Conservation (phyloP, 2,888 invertebrate species). For the Antitype chi region DNA sequence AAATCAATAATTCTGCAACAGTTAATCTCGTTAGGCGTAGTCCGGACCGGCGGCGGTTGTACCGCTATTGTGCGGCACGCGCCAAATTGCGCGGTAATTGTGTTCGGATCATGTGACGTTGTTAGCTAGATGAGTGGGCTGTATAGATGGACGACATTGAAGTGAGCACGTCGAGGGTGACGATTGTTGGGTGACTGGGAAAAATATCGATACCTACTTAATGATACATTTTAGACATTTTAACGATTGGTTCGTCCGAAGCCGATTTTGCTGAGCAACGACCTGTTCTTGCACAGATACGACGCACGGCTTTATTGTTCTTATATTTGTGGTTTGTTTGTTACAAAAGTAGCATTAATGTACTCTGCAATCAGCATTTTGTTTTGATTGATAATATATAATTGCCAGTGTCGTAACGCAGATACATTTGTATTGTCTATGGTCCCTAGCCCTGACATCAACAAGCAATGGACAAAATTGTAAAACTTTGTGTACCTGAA, state of each 20-base stretch:
- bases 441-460: no score
- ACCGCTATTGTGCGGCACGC: constrained; percentile 75
- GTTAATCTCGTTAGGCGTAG: constrained; percentile 68
- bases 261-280: neutral
- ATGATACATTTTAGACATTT: neutral
- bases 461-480: no score
- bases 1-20: constrained; percentile 64
- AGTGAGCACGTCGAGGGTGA: neutral
- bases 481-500: no score
- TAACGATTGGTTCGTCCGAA: no score
- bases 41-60: constrained; percentile 32
- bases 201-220: neutral
- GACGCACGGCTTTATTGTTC: neutral
- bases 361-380: no score
- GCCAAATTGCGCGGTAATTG: constrained; percentile 82
- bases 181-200: neutral
- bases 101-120: constrained; percentile 77
- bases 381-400: no score
- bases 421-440: no score
- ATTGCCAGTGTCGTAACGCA: no score
- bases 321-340: neutral
- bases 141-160: constrained; percentile 3
- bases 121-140: constrained; percentile 59
- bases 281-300: neutral
- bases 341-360: no score